Conservation (phyloP, 2,888 invertebrate genomes). For the Tribolium freemani region DNA sequence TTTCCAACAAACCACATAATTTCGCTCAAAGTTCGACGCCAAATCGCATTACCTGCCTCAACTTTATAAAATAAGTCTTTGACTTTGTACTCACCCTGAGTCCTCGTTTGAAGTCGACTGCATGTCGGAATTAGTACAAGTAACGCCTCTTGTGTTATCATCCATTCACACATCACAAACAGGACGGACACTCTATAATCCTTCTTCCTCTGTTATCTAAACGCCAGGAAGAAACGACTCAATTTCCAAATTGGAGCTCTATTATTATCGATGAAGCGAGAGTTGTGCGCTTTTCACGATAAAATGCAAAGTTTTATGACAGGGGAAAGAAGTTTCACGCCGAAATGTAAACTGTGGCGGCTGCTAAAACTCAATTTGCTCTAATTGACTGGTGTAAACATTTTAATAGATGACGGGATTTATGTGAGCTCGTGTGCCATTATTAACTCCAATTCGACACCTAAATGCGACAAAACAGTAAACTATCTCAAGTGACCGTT, state of each 20-base stretch:
- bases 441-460: neutral
- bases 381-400: neutral
- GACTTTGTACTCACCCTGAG: slow-evolving; percentile 22
- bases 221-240: slow-evolving; percentile 1
- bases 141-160: slow-evolving; percentile 40
- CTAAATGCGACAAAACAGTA: neutral
- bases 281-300: neutral
- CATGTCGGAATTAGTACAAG: slow-evolving; percentile 30
- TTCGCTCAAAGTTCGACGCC: neutral
- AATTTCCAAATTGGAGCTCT: slow-evolving; percentile 17
- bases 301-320: neutral
- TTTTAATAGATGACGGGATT: neutral
- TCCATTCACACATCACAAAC: slow-evolving; percentile 51
- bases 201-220: slow-evolving; percentile 24
- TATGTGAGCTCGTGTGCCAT: neutral
- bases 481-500: no score
- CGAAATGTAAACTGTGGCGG: neutral
- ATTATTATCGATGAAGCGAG: neutral
- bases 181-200: slow-evolving; percentile 16
- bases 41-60: neutral
- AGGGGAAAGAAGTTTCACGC: neutral
- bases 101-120: slow-evolving; percentile 32
- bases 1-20: neutral
- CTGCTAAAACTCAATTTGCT: neutral
- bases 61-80: neutral